A percentile compares a stretch with the other conserved stretches of the same genome.
These are phyloP conservation scores for Eustalomyia histrio DNA, from an alignment of 2,888 invertebrate species.

Conservation along the genomic window DNA sequence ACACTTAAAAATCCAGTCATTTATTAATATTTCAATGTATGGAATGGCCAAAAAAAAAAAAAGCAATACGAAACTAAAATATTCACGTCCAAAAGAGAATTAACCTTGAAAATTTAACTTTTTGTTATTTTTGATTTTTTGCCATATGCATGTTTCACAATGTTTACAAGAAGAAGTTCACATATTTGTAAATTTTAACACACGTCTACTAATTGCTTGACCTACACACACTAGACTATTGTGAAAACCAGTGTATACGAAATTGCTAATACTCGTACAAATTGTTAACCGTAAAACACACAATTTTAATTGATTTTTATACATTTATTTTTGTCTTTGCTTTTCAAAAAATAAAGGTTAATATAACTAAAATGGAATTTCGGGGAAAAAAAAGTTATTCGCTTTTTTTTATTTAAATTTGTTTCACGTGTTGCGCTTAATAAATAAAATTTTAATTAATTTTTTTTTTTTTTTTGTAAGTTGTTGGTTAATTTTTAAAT, in stretches of 20 bases:
- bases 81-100: constrained; percentile 31
- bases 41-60: constrained; percentile 30
- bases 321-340: neutral
- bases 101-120: constrained; percentile 49
- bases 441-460: constrained; percentile 2
- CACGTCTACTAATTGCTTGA: constrained; percentile 72
- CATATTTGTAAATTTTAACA: constrained; percentile 70
- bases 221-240: constrained; percentile 46
- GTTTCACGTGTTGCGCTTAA: neutral
- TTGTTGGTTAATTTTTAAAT: neutral
- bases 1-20: constrained; percentile 14
- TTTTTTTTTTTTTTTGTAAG: neutral
- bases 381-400: neutral
- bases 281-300: constrained; percentile 4
- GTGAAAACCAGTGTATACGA: neutral
- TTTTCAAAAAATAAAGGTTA: constrained; percentile 5
- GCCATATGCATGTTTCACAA: constrained; percentile 38
- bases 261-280: neutral
- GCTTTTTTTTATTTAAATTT: neutral
- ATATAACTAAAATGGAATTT: constrained; percentile 9
- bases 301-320: neutral
- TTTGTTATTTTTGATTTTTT: constrained; percentile 19
- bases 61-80: constrained; percentile 17
- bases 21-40: constrained; percentile 21
- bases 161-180: constrained; percentile 64